Base-by-base conservation (phyloP, 2,888 invertebrate genomes). In the Lampropteryx suffumata region DNA sequence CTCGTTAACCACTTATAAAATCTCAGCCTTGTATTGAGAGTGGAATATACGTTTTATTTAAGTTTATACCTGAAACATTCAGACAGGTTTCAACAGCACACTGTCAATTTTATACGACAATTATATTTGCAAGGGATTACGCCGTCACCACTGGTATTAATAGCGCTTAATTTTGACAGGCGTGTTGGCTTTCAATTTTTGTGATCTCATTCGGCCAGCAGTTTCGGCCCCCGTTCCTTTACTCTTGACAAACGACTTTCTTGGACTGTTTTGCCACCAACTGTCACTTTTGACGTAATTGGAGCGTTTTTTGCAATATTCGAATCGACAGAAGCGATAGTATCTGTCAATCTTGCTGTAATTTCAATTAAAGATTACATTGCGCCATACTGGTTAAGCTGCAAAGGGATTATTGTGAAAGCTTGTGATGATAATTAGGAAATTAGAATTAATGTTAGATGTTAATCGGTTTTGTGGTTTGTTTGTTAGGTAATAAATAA, bases 251-350 rank as follows among this genome's bases (percentile, higher is more conserved):
- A 67, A 76, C 70, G 58, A 62, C 71, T 73, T 76, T 67, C 59
- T 60, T 67, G 58, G 51, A 69, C 52, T 48, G 53, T 57, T 73
- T 74, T 71, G 69, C 67, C 77, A 36, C 64, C 69, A 64, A 70
- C 75, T 71, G 74, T 79, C 80, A 73, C 71, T 72, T 69, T 67
- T 67, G 72, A 74, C 69, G 68, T 70, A 82, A 79, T 71, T 79
- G 73, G 82, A 74, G 67, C 82, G 71, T 56, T 73, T 76, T 76
- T 76, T 68, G 76, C 77, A 74, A 70, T 55, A 63, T 60, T 63
- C 69, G 66, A 61, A 60, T 63, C 55, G 57, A 59, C 58, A 55
- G 57, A 53, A 53, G 59, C 63, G 66, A 66, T 60, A 65, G 62
- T 68, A 71, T 69, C 75, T 68, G 81, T 81, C 82, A 79, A 73